phyloP scores from a whole-genome alignment of 2,797 vertebrate species.

The Erethizon dorsatum region DNA sequence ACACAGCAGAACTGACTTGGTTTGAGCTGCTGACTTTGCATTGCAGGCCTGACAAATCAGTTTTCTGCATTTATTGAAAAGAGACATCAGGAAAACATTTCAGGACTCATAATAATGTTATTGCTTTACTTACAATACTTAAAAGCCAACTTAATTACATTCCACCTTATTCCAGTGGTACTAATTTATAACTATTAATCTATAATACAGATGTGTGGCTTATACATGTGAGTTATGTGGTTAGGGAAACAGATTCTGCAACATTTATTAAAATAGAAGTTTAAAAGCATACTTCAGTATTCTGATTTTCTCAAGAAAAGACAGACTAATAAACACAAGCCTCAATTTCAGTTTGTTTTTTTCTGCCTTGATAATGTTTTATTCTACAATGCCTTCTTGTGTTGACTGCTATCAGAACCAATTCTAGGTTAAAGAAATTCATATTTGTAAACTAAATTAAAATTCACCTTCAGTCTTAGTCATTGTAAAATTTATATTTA shows the following conservation, averaged over 20 bases:
- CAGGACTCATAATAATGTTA: neutral
- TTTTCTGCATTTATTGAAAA: slow-evolving; percentile 42
- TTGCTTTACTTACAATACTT: neutral
- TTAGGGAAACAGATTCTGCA: neutral
- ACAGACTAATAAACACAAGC: neutral
- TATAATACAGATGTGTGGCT: neutral
- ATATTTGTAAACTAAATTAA: slow-evolving; percentile 42
- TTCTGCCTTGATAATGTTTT: slow-evolving; percentile 1
- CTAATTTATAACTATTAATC: slow-evolving; percentile 13
- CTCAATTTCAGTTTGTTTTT: slow-evolving; percentile 38
- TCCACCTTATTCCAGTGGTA: neutral
- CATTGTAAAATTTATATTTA: neutral
- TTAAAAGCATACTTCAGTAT: slow-evolving; percentile 38
- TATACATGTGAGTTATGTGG: neutral
- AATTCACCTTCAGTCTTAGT: slow-evolving; percentile 30
- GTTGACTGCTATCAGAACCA: neutral
- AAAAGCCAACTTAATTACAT: slow-evolving; percentile 15
- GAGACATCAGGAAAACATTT: neutral
- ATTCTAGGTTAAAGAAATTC: neutral
- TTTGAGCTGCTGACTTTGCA: neutral
- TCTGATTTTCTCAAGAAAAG: slow-evolving; percentile 50
- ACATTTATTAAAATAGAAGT: slow-evolving; percentile 33
- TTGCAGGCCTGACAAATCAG: neutral
- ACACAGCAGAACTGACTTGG: neutral
- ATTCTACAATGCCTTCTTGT: neutral